Evolutionary conservation across 2,797 vertebrate genomes (phyloP).

Genomic region (Acrossocheilus wenchowensis): DNA sequence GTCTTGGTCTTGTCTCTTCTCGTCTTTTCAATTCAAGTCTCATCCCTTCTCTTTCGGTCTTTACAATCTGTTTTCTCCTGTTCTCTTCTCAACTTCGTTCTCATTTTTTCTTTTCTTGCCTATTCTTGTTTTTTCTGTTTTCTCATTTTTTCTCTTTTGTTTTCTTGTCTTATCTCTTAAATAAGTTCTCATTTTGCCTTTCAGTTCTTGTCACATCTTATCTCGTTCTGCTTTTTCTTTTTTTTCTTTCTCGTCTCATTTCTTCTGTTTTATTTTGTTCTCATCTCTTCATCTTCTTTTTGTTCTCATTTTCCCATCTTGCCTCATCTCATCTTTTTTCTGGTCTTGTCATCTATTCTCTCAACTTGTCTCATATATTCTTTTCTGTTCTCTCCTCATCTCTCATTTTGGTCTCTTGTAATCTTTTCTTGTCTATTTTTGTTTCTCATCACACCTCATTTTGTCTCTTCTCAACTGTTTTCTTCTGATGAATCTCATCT

Average conservation of each 20-base stretch:
- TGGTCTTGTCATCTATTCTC: neutral
- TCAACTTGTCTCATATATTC: neutral
- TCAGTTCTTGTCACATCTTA: neutral
- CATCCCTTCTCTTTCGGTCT: constrained; percentile 1
- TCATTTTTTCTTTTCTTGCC: neutral
- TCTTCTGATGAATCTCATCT: neutral
- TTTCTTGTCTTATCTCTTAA: neutral
- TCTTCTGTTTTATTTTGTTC: neutral
- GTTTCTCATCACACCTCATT: neutral
- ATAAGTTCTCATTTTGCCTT: neutral
- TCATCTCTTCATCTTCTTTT: neutral
- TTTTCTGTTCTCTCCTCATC: neutral
- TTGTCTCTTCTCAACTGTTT: neutral
- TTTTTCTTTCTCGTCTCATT: neutral
- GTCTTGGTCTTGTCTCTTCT: neutral
- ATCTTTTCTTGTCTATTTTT: neutral
- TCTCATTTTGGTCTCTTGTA: neutral
- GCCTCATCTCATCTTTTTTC: neutral
- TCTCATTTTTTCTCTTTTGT: neutral
- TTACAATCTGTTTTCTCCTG: neutral
- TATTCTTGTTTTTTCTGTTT: neutral
- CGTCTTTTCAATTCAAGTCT: constrained; percentile 21
- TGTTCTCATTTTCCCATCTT: neutral
- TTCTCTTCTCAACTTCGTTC: neutral
- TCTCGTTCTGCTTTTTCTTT: neutral